A percentile compares a stretch with the other conserved stretches of the same genome.
Conservation (phyloP, 2,113 vertebrate species). For the Toxostoma redivivum region DNA sequence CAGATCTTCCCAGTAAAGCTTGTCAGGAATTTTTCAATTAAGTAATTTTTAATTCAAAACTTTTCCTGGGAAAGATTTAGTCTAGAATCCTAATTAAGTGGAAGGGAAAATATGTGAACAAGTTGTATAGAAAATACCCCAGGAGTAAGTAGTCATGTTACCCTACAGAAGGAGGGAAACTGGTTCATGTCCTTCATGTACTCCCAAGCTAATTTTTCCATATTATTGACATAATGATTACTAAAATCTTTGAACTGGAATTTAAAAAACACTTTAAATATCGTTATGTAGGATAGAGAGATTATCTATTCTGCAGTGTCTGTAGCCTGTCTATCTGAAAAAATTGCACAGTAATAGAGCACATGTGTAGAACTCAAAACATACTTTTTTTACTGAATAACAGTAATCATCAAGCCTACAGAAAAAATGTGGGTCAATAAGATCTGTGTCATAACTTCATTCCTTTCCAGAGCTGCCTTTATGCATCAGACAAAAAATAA, state of each 20-base stretch:
- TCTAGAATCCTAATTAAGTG: not conserved
- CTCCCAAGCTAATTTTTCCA: not conserved
- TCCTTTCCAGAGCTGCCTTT: not conserved
- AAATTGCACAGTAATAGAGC: accelerated
- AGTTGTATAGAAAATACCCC: not conserved
- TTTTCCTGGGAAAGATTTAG: not conserved
- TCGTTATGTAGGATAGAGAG: not conserved
- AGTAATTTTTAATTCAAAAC: not conserved
- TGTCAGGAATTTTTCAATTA: not conserved
- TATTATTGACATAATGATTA: not conserved
- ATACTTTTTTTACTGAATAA: not conserved
- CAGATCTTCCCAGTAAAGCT: not conserved
- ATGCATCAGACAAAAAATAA: not conserved
- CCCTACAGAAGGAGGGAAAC: not conserved
- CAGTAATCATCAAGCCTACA: not conserved
- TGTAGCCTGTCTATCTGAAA: not conserved
- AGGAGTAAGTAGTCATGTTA: not conserved
- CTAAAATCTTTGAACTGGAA: not conserved
- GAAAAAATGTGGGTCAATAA: not conserved
- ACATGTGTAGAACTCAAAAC: accelerated
- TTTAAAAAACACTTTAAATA: not conserved
- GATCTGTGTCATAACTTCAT: not conserved
- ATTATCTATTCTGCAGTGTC: not conserved
- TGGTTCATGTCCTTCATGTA: not conserved
- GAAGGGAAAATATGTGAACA: not conserved